Evolutionary conservation across 1,140 invertebrate genomes (phyloP).

Genomic region (Caenorhabditis inopinata): DNA sequence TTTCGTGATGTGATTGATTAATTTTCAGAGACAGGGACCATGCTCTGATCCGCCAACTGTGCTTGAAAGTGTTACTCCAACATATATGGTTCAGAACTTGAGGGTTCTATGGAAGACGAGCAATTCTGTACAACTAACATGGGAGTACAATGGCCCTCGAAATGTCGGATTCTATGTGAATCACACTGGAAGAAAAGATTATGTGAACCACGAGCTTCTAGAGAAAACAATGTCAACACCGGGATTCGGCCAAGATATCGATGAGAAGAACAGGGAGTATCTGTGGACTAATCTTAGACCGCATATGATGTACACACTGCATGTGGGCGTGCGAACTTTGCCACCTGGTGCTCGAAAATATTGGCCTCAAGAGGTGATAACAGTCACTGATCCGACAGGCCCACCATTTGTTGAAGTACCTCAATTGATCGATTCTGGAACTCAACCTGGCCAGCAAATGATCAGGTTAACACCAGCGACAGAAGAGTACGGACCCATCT

Average conservation of each 20-base stretch:
- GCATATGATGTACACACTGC: conserved; percentile 63
- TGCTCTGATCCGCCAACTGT: conserved; percentile 64
- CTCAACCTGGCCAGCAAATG: conserved; percentile 70
- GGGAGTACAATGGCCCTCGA: conserved; percentile 57
- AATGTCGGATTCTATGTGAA: conserved; percentile 62
- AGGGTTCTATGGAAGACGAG: conserved; percentile 62
- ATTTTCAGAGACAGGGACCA: conserved; percentile 62
- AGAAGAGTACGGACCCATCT: conserved; percentile 97
- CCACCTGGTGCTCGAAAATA: conserved; percentile 53
- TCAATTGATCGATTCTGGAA: conserved; percentile 55
- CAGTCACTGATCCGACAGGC: conserved; percentile 60
- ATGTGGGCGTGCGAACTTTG: conserved; percentile 57
- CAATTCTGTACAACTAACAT: conserved; percentile 57
- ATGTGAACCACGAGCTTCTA: conserved; percentile 57
- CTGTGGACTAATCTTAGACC: conserved; percentile 57
- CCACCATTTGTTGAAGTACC: conserved; percentile 64
- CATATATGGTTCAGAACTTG: conserved; percentile 61
- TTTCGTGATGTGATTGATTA: background rate
- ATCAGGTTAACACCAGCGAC: conserved; percentile 75
- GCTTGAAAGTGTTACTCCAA: conserved; percentile 52
- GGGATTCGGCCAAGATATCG: conserved; percentile 52
- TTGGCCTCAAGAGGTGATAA: conserved; percentile 56
- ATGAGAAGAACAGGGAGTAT: conserved; percentile 8
- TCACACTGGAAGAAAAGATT: conserved; percentile 62
- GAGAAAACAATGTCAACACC: conserved; percentile 59